These are phyloP conservation scores for Camptogramma bilineatum DNA, from an alignment of 2,888 invertebrate genomes.

Conservation along the genomic window DNA sequence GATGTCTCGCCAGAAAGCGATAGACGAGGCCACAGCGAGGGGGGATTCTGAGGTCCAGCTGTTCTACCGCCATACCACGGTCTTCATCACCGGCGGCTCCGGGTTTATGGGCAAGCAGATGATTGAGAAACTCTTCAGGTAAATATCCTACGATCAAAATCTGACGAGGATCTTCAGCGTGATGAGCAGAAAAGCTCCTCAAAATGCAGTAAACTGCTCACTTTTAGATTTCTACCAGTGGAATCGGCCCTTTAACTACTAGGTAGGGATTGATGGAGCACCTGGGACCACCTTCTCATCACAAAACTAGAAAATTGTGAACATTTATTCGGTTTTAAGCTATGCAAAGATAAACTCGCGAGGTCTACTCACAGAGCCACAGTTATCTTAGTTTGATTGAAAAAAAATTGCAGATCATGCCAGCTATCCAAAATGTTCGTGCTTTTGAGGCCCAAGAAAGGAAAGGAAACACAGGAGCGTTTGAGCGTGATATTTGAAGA, in stretches of 20 bases:
- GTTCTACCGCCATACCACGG: conserved; percentile 49
- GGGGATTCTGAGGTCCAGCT: conserved; percentile 47
- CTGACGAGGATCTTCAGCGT: no score
- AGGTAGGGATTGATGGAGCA: no score
- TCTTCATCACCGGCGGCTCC: conserved; percentile 94
- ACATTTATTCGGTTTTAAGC: no score
- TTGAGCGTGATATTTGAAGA: conserved; percentile 7
- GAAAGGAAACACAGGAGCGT: conserved; percentile 1
- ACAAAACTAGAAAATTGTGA: no score
- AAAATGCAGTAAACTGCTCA: no score
- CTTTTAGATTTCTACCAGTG: no score
- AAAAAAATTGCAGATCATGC: conserved; percentile 4
- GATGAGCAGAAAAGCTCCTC: no score
- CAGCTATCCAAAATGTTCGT: conserved; percentile 8
- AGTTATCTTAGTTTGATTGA: no score
- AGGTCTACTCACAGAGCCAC: no score
- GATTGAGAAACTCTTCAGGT: conserved; percentile 90
- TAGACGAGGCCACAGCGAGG: conserved; percentile 8
- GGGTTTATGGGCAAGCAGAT: conserved; percentile 96
- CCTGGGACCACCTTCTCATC: no score
- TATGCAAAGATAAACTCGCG: no score
- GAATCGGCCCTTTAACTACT: no score
- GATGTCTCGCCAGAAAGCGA: conserved; percentile 13
- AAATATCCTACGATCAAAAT: not conserved
- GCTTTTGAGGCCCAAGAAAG: conserved; percentile 14